Evolutionary conservation across 2,113 vertebrate species (phyloP).

Genomic region (Solea senegalensis): DNA sequence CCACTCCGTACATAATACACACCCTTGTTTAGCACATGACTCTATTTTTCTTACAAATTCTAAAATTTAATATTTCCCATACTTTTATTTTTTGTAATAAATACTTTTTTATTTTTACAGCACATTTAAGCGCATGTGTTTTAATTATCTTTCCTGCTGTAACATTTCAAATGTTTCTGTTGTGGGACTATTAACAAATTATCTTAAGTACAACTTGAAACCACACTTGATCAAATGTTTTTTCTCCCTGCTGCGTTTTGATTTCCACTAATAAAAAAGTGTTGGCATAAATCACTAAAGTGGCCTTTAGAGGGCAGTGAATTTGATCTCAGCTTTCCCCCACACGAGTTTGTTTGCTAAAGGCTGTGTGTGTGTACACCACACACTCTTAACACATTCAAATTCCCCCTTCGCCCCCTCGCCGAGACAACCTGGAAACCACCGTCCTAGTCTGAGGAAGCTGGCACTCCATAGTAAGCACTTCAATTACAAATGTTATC

Average conservation of each 20-base stretch:
- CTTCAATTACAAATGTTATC: constrained; percentile 79
- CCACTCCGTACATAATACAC: too few relatives aligned
- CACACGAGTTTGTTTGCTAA: constrained; percentile 55
- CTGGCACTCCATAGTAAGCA: constrained; percentile 67
- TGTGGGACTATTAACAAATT: too few relatives aligned
- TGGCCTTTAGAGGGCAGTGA: constrained; percentile 31
- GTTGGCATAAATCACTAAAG: constrained; percentile 26
- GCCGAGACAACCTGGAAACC: constrained; percentile 66
- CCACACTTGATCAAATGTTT: neutral
- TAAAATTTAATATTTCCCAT: too few relatives aligned
- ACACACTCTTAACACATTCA: constrained; percentile 55
- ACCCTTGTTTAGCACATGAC: too few relatives aligned
- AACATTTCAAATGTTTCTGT: too few relatives aligned
- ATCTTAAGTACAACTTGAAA: too few relatives aligned
- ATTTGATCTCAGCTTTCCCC: constrained; percentile 47
- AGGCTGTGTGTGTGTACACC: constrained; percentile 36
- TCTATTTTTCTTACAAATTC: too few relatives aligned
- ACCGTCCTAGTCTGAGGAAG: constrained; percentile 47
- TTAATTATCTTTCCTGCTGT: too few relatives aligned
- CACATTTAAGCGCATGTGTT: too few relatives aligned
- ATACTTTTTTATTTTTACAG: too few relatives aligned
- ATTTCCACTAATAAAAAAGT: constrained; percentile 17
- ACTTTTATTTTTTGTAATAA: too few relatives aligned
- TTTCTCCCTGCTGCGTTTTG: neutral
- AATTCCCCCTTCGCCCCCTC: constrained; percentile 3